Evolutionary conservation across 2,797 vertebrate genomes (phyloP).

Genomic region (Aeoliscus strigatus): DNA sequence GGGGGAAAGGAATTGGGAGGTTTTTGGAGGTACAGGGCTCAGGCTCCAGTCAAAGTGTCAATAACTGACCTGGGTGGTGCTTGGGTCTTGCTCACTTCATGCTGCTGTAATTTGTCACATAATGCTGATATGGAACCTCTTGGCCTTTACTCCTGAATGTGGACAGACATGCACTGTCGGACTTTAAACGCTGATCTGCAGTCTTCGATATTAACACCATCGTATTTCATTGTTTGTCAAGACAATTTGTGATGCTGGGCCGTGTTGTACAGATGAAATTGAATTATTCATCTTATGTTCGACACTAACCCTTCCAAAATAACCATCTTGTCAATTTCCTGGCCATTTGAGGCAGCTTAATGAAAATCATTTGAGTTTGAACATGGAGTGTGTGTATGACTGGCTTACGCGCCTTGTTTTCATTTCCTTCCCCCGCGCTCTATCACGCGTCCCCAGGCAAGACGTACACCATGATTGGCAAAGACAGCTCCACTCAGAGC

Average conservation of each 20-base stretch:
- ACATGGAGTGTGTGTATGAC: constrained; percentile 16
- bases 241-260: too few relatives aligned
- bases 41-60: constrained; percentile 69
- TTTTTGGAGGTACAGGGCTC: constrained; percentile 33
- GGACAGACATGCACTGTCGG: too few relatives aligned
- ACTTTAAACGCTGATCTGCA: too few relatives aligned
- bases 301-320: constrained; percentile 19
- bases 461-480: constrained; percentile 97
- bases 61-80: constrained; percentile 65
- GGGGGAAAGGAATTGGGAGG: constrained; percentile 36
- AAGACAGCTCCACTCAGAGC: constrained; percentile 89
- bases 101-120: constrained; percentile 42
- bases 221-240: too few relatives aligned
- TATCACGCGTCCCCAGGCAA: constrained; percentile 78
- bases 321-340: constrained; percentile 16
- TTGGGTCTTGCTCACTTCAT: constrained; percentile 42
- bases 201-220: too few relatives aligned
- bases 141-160: too few relatives aligned
- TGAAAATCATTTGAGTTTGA: constrained; percentile 27
- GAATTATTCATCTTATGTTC: constrained; percentile 30
- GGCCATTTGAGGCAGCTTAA: constrained; percentile 14
- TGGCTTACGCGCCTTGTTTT: too few relatives aligned
- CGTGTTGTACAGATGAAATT: too few relatives aligned
- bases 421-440: constrained; percentile 1
- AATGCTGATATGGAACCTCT: too few relatives aligned